These are phyloP conservation scores for Parnassius glacialis DNA, from an alignment of 2,888 invertebrate genomes.

Conservation along the genomic window DNA sequence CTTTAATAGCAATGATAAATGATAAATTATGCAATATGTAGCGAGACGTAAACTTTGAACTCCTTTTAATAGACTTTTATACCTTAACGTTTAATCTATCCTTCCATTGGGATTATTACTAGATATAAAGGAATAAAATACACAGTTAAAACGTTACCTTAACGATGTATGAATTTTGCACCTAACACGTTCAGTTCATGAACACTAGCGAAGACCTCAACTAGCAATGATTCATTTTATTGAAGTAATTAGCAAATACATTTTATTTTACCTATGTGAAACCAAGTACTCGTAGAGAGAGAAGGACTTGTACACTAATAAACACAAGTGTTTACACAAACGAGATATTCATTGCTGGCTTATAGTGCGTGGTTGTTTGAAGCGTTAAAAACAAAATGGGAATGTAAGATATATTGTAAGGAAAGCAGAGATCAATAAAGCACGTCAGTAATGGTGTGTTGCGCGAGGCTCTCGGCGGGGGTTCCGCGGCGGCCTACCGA, in stretches of 20 bases:
- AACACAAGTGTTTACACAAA: constrained; percentile 23
- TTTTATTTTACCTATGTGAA: constrained; percentile 68
- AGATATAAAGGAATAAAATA: not conserved
- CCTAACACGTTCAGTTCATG: constrained; percentile 46
- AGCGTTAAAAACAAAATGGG: constrained; percentile 26
- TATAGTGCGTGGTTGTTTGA: not conserved
- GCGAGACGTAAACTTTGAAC: constrained; percentile 25
- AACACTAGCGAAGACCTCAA: constrained; percentile 56
- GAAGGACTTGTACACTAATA: constrained; percentile 41
- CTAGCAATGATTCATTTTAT: constrained; percentile 57
- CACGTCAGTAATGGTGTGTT: constrained; percentile 38
- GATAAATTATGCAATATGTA: constrained; percentile 50
- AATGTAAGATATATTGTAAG: constrained; percentile 35
- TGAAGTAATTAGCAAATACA: constrained; percentile 69
- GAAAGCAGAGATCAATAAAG: constrained; percentile 30
- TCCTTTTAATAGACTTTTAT: constrained; percentile 12
- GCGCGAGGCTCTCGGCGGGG: constrained; percentile 57
- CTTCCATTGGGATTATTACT: not conserved
- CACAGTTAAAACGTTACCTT: no score
- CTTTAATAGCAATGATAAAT: constrained; percentile 58
- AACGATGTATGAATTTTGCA: not conserved
- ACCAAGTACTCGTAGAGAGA: constrained; percentile 66
- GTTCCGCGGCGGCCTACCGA: constrained; percentile 69
- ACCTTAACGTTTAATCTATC: not conserved
- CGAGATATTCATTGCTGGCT: constrained; percentile 39